phyloP scores from a whole-genome alignment of 2,888 invertebrate genomes.

The Junonia oenone region DNA sequence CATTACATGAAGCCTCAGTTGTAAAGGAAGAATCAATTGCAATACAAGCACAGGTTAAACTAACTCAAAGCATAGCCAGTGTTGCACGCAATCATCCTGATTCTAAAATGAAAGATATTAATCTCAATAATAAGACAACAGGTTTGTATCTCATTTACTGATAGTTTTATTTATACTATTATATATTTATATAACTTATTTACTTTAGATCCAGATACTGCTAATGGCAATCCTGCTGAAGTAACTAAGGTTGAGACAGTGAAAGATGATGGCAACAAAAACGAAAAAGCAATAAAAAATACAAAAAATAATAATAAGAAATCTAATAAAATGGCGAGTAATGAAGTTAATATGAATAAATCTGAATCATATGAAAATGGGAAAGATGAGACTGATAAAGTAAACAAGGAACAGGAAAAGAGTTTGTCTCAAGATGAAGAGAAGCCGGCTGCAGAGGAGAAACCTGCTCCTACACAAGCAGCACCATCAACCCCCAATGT shows the following conservation, averaged over 20 bases:
- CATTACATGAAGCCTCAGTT: slow-evolving; percentile 39
- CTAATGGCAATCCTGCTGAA: slow-evolving; percentile 63
- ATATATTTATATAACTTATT: too few relatives aligned
- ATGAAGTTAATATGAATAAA: slow-evolving; percentile 46
- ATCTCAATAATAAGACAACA: slow-evolving; percentile 61
- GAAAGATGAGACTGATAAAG: slow-evolving; percentile 74
- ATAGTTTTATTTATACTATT: too few relatives aligned
- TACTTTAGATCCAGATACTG: slow-evolving; percentile 59
- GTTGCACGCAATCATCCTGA: slow-evolving; percentile 58
- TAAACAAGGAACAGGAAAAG: slow-evolving; percentile 56
- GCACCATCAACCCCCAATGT: slow-evolving; percentile 33
- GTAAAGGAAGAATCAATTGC: slow-evolving; percentile 53
- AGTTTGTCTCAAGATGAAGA: slow-evolving; percentile 36
- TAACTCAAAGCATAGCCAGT: slow-evolving; percentile 67
- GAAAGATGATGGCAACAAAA: slow-evolving; percentile 66
- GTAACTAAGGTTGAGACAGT: slow-evolving; percentile 49
- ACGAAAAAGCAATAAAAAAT: slow-evolving; percentile 63
- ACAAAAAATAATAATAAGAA: slow-evolving; percentile 59
- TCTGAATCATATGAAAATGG: slow-evolving; percentile 66
- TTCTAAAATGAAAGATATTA: slow-evolving; percentile 70
- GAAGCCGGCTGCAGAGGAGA: slow-evolving; percentile 20
- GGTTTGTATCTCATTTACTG: slow-evolving; percentile 43
- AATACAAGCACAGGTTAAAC: slow-evolving; percentile 68
- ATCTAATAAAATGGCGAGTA: slow-evolving; percentile 51
- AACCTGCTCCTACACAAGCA: slow-evolving; percentile 27